phyloP scores from a whole-genome alignment of 2,888 invertebrate species.

The Lepidocyrtoides sp. region DNA sequence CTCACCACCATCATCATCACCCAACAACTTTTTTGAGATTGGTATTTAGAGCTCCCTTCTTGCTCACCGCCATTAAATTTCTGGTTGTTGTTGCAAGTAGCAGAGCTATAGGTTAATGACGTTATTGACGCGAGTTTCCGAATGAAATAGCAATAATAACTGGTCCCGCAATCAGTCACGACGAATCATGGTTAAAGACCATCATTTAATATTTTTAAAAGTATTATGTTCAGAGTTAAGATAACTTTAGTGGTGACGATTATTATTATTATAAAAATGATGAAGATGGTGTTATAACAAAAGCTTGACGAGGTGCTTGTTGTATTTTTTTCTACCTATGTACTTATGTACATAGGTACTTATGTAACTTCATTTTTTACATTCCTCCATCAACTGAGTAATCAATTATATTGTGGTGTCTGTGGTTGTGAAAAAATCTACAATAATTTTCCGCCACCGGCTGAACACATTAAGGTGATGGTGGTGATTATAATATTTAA shows the following conservation, averaged over 20 bases:
- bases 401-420: not conserved
- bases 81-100: not conserved
- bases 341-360: not conserved
- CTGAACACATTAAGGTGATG: not conserved
- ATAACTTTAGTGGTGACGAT: constrained; percentile 37
- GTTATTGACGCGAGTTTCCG: not conserved
- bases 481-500: not conserved
- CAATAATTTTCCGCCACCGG: not conserved
- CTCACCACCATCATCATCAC: not conserved
- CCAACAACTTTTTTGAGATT: not conserved
- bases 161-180: not conserved
- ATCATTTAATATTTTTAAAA: not conserved
- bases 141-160: constrained; percentile 4
- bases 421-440: too few relatives aligned
- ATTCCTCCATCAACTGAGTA: not conserved
- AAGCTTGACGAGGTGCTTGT: not conserved
- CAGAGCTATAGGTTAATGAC: constrained; percentile 34
- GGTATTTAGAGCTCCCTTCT: constrained; percentile 6
- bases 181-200: not conserved
- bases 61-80: constrained; percentile 4
- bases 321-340: not conserved
- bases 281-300: constrained; percentile 47
- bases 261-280: constrained; percentile 28
- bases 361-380: not conserved
- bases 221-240: not conserved